phyloP scores from a whole-genome alignment of 2,888 invertebrate species.

The Dysmachus trigonus region DNA sequence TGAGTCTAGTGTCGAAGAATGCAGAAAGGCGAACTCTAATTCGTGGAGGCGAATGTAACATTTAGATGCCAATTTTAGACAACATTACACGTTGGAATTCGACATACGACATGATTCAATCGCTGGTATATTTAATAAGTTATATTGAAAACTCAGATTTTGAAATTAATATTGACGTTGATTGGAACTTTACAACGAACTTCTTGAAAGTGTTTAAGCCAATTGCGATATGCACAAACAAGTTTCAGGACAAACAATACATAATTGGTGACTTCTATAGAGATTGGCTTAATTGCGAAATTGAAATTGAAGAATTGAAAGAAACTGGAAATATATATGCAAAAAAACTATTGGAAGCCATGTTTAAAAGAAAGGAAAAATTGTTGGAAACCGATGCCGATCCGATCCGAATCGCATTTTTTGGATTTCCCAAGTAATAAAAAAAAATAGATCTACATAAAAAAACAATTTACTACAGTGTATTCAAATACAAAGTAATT shows the following conservation, averaged over 20 bases:
- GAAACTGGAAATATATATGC: slow-evolving; percentile 15
- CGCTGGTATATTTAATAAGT: background rate
- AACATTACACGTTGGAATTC: background rate
- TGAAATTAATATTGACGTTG: background rate
- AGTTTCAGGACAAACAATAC: slow-evolving; percentile 23
- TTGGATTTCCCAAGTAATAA: background rate
- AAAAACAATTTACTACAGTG: no score
- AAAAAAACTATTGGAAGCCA: background rate
- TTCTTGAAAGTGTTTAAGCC: slow-evolving; percentile 2
- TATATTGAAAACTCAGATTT: slow-evolving; percentile 20
- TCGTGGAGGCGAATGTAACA: background rate
- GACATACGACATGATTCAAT: slow-evolving; percentile 10
- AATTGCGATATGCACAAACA: background rate
- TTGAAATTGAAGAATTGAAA: slow-evolving; percentile 43
- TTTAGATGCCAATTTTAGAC: slow-evolving; percentile 7
- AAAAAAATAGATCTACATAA: background rate
- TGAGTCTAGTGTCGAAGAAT: slow-evolving; percentile 1
- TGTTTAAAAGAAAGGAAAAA: slow-evolving; percentile 41
- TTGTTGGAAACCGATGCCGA: slow-evolving; percentile 35
- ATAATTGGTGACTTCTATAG: slow-evolving; percentile 46
- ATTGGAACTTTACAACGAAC: background rate
- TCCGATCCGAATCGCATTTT: background rate
- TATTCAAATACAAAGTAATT: no score
- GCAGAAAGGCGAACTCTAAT: background rate
- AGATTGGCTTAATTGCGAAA: slow-evolving; percentile 48